phyloP scores from a whole-genome alignment of 2,113 vertebrate species.

The Odocoileus virginianus region DNA sequence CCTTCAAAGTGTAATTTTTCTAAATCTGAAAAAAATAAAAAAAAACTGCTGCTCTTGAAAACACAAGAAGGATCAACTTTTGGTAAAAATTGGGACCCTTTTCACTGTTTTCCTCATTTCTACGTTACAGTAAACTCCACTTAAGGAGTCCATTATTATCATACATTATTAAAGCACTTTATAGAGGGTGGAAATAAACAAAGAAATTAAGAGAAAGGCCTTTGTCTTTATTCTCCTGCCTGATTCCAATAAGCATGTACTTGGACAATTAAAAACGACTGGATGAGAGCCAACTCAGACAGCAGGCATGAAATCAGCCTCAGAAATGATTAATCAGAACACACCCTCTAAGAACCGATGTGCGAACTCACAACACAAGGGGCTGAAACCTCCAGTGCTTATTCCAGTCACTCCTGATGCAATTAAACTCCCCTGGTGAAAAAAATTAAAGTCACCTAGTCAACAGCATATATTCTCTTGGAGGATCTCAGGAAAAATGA shows the following conservation, averaged over 20 bases:
- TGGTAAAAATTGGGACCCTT: constrained; percentile 38
- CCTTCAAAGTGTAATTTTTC: neutral
- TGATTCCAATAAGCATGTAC: neutral
- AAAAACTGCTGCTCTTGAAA: neutral
- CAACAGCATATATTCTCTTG: neutral
- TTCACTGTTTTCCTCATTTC: constrained; percentile 17
- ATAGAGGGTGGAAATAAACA: neutral
- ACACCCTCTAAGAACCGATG: neutral
- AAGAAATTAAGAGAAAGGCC: neutral
- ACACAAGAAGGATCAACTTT: constrained; percentile 10
- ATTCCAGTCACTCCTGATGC: neutral
- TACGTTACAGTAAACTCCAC: neutral
- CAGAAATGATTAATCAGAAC: neutral
- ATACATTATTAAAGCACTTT: neutral
- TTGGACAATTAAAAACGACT: neutral
- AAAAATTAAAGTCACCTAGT: neutral
- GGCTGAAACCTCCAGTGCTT: neutral
- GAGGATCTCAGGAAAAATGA: neutral
- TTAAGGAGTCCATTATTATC: neutral
- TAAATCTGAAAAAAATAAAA: neutral
- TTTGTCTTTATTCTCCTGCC: neutral
- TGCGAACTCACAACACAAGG: neutral
- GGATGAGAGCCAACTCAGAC: neutral
- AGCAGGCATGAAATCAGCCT: neutral
- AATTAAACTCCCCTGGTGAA: neutral